Base-by-base conservation (phyloP, 1,140 invertebrate species). In the Camponotus pennsylvanicus region DNA sequence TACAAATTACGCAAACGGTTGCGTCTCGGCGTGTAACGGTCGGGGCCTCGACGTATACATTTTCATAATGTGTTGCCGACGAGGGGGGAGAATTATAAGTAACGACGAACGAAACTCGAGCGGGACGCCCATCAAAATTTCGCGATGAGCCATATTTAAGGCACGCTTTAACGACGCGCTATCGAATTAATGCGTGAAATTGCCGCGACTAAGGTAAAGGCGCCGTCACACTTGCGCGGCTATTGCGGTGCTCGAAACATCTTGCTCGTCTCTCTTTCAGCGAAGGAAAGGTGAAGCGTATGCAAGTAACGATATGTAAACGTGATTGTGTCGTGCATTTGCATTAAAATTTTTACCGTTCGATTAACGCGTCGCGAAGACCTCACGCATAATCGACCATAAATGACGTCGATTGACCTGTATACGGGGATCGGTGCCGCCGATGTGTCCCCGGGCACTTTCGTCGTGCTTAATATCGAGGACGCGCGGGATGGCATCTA, bases 1-100 rank as follows among this genome's bases (percentile, higher is more conserved):
- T 90, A 91, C 90, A 78, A 91, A 89, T 90, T 91, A 91, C 90
- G 90, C 90, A 86, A 90, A 89, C 82, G 85, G 84, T 86, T 84
- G 75, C 79, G n/a, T 37, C 63, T 32, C 21, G 49, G 15, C 73
- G 69, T 27, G 49, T 45, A 63, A 66, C 64, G 27, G 27, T 27
- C 27, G 85, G 66, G 27, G 37, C 85, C 66, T 27, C 67, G 59
- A 66, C 75, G 76, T 57, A 49, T 52, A 59, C 69, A 87, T 90
- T 90, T 90, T 89, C 79, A 89, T 80, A 87, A 90, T 89, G 49
- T 15, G 77, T 49, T 57, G 32, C 45, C 27, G 71, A 40, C 34
- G 27, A 21, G 5, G 7, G 11, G 18, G 21, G 21, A 5, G n/a
- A 75, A 83, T 83, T 79, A 52, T 52, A 69, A 79, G 55, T 75